Conservation (phyloP, 2,113 vertebrate genomes). For the Lophura nycthemera region DNA sequence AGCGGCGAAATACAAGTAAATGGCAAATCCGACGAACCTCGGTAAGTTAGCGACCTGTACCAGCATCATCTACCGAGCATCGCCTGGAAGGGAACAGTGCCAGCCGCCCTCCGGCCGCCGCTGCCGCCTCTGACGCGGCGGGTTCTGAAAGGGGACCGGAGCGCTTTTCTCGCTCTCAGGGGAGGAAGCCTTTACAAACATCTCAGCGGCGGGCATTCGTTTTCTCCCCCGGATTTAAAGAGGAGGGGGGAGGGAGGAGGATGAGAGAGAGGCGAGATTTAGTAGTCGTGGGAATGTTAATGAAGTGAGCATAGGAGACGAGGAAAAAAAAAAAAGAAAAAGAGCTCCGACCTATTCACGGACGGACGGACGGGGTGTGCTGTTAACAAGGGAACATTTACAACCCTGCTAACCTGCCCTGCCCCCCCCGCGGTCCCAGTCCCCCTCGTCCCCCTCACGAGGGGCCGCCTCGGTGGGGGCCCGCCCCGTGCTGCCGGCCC, state of each 20-base stretch:
- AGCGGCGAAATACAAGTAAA: background rate
- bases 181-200: background rate
- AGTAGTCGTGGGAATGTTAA: conserved; percentile 51
- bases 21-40: background rate
- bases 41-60: background rate
- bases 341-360: background rate
- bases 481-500: background rate
- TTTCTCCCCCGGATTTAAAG: background rate
- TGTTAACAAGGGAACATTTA: background rate
- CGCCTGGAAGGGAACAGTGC: background rate
- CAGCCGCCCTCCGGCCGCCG: background rate
- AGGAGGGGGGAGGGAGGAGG: background rate
- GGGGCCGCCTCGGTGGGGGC: background rate
- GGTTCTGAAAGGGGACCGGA: background rate
- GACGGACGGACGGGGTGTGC: background rate
- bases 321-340: too few relatives aligned
- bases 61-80: background rate
- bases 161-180: background rate
- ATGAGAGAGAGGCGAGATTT: background rate
- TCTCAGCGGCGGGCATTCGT: background rate
- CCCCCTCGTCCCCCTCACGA: background rate
- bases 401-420: background rate
- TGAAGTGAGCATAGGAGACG: background rate
- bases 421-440: background rate
- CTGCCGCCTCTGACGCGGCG: background rate